Conservation (phyloP, 2,113 vertebrate species). For the Brachyhypopomus occidentalis region DNA sequence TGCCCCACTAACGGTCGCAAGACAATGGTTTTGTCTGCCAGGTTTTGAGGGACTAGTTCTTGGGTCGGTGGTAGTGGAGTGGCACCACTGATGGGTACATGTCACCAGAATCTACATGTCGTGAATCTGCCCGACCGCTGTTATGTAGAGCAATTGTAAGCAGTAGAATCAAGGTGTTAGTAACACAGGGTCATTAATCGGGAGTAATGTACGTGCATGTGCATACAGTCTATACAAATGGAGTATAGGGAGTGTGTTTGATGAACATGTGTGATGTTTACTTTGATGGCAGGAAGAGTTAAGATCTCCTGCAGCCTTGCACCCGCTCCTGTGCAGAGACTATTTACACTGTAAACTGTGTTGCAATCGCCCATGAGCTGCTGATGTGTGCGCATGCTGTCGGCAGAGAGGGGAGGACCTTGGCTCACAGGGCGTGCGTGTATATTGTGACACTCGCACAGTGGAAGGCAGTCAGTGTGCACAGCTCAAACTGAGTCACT, state of each 20-base stretch:
- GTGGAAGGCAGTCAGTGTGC: conserved; percentile 60
- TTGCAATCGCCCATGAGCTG: conserved; percentile 28
- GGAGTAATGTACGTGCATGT: too few relatives aligned
- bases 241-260: too few relatives aligned
- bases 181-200: too few relatives aligned
- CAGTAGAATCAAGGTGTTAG: too few relatives aligned
- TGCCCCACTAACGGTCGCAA: neutral
- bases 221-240: too few relatives aligned
- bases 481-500: conserved; percentile 67
- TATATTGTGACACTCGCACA: conserved; percentile 54
- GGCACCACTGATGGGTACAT: too few relatives aligned
- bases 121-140: too few relatives aligned
- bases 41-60: neutral
- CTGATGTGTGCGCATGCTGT: conserved; percentile 42
- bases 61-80: neutral
- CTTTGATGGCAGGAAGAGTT: conserved; percentile 39
- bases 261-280: neutral
- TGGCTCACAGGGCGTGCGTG: conserved; percentile 38
- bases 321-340: conserved; percentile 32
- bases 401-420: conserved; percentile 43
- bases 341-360: conserved; percentile 61
- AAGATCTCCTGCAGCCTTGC: conserved; percentile 32
- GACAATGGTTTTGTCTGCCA: neutral
- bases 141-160: too few relatives aligned
- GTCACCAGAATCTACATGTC: too few relatives aligned